phyloP scores from a whole-genome alignment of 2,797 vertebrate species.

The Tokudaia tokunoshimensis region DNA sequence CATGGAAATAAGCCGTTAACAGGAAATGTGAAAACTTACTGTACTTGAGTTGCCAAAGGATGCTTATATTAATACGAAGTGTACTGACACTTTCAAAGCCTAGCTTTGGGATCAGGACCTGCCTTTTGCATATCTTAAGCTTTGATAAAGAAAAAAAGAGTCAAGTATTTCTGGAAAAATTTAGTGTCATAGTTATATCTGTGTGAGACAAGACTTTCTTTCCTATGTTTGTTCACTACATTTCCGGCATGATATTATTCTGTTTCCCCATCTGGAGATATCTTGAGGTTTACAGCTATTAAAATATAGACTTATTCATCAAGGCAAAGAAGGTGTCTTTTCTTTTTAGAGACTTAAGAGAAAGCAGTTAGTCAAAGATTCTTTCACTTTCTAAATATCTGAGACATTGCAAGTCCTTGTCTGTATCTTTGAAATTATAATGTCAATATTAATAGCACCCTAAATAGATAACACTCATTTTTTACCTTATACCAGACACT shows the following conservation, averaged over 20 bases:
- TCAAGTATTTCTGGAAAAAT: slow-evolving; percentile 81
- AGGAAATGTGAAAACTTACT: slow-evolving; percentile 61
- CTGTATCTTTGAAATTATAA: slow-evolving; percentile 22
- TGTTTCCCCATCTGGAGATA: slow-evolving; percentile 69
- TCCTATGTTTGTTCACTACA: slow-evolving; percentile 81
- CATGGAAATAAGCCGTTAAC: not conserved
- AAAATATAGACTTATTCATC: not conserved
- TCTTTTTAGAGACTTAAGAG: not conserved
- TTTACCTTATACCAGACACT: not conserved
- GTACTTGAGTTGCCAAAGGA: slow-evolving; percentile 60
- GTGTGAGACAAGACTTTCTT: slow-evolving; percentile 78
- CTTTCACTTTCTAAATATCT: not conserved
- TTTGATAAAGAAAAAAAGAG: slow-evolving; percentile 81
- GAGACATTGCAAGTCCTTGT: not conserved
- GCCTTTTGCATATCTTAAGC: slow-evolving; percentile 84
- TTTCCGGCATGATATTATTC: slow-evolving; percentile 84
- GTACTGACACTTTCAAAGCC: slow-evolving; percentile 84
- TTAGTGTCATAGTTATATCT: slow-evolving; percentile 84
- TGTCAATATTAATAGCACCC: not conserved
- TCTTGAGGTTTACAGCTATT: slow-evolving; percentile 44
- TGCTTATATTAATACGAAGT: slow-evolving; percentile 65
- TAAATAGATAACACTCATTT: not conserved
- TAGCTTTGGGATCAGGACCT: slow-evolving; percentile 76
- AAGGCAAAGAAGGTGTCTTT: not conserved
- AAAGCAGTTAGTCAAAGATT: slow-evolving; percentile 20